These are phyloP conservation scores for Matsumyia berberina DNA, from an alignment of 2,888 invertebrate genomes.

Conservation along the genomic window DNA sequence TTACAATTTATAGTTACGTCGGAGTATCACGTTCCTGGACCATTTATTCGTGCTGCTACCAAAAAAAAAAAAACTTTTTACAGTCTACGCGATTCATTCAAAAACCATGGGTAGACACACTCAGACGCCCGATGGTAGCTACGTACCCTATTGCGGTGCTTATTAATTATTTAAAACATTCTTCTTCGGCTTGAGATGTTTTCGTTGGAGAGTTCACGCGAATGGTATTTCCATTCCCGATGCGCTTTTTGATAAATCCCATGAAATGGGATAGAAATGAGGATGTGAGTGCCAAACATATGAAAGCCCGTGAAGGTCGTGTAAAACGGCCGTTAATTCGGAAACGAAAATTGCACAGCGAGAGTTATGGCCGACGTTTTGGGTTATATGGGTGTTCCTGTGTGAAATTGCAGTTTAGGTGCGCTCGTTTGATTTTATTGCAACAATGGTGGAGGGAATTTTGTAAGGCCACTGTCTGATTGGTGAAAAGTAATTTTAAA, in stretches of 20 bases:
- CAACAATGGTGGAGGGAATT: conserved; percentile 13
- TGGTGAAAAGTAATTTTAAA: not conserved
- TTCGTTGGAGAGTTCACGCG: conserved; percentile 8
- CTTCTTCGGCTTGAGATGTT: conserved; percentile 32
- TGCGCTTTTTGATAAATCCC: conserved; percentile 75
- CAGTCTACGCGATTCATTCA: conserved; percentile 66
- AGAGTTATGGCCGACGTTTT: conserved; percentile 77
- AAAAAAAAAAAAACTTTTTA: conserved; percentile 42
- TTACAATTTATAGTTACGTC: conserved; percentile 69
- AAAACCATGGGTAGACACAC: conserved; percentile 62
- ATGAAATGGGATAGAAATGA: conserved; percentile 47
- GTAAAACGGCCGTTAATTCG: conserved; percentile 74
- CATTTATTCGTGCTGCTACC: conserved; percentile 65
- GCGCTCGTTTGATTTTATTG: conserved; percentile 72
- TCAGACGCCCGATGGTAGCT: conserved; percentile 59
- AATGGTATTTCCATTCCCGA: conserved; percentile 59
- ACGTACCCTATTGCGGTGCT: conserved; percentile 69
- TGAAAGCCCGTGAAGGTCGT: conserved; percentile 44
- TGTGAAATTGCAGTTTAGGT: conserved; percentile 60
- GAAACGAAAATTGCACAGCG: conserved; percentile 64
- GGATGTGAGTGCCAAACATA: conserved; percentile 26
- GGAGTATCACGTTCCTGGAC: conserved; percentile 72
- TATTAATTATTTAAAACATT: conserved; percentile 75
- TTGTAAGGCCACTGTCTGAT: conserved; percentile 6
- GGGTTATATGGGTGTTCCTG: conserved; percentile 31